Base-by-base conservation (phyloP, 2,797 vertebrate genomes). In the Steatocranus sp. region DNA sequence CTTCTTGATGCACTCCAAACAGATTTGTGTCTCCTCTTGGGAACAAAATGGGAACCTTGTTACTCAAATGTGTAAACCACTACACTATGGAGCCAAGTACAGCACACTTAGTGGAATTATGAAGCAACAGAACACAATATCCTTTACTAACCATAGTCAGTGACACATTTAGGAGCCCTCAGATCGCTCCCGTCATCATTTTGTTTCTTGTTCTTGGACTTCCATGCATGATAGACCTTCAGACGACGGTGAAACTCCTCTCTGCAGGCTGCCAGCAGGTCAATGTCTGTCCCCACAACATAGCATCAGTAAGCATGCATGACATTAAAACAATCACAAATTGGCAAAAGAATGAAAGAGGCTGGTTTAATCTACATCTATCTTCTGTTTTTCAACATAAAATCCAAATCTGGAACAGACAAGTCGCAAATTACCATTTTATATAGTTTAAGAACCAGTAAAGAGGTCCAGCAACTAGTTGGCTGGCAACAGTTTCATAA, bases 191-290 rank as follows among this genome's bases (percentile, higher is more conserved):
- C 91, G 46, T 99, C 98, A 18, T 97, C 95, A 23, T 97, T 98
- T 54, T 97, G 97, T 82, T 99, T 99, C 97, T 98, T 99, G 88
- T 99, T 99, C 97, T 98, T 99, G 92, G 98, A 97, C 91, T 99
- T 99, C 99, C 99, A 99, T 2, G 98, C 97, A 76, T 99, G 99
- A 83, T 99, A 99, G 6, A 99, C 98, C 95, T 99, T 99, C 88
- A 99, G 96, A 50, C 99, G 97, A 25, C 99, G 97, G 89, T 99
- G 99, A 91, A 99, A 99, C 94, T 99, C 99, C 93, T 99, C 98
- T 92, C 99, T 96, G 96, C 99, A 99, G 78, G 98, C 97, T 2
- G 98, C 99, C 95, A 99, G 87, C 63, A 99, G 95, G 80, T 99
- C 98, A 38, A 99, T 99, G 94, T 99, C 99, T 99, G 93, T 77